phyloP scores from a whole-genome alignment of 2,113 vertebrate genomes.

The Trogon melanurus region DNA sequence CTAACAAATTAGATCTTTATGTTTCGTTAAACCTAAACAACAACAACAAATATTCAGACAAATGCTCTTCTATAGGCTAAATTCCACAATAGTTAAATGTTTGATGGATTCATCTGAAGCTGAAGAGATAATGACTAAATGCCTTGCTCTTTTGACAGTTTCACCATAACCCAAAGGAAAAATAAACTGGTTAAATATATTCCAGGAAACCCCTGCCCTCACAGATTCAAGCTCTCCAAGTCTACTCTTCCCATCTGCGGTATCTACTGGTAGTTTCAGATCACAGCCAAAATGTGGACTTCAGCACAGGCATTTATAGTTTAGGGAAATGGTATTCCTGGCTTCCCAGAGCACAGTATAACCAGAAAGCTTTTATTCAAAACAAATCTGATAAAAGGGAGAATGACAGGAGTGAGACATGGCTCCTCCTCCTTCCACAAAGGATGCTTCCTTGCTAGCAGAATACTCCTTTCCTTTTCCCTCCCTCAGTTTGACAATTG shows the following conservation, averaged over 20 bases:
- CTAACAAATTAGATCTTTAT: neutral
- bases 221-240: neutral
- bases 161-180: neutral
- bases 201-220: neutral
- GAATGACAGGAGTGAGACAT: neutral
- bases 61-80: neutral
- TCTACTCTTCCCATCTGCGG: neutral
- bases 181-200: neutral
- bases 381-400: constrained; percentile 17
- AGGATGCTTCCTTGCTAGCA: neutral
- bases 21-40: neutral
- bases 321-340: neutral
- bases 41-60: neutral
- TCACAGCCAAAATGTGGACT: neutral
- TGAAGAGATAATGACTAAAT: neutral
- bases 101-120: neutral
- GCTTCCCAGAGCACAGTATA: neutral
- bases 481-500: constrained; percentile 27
- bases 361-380: neutral
- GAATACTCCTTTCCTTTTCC: constrained; percentile 2
- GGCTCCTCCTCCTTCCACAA: constrained; percentile 27
- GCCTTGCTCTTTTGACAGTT: neutral
- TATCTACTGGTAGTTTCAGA: neutral
- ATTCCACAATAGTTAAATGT: neutral
- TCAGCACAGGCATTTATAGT: neutral